phyloP scores from a whole-genome alignment of 2,113 vertebrate genomes.

The Sporophila hypoxantha region DNA sequence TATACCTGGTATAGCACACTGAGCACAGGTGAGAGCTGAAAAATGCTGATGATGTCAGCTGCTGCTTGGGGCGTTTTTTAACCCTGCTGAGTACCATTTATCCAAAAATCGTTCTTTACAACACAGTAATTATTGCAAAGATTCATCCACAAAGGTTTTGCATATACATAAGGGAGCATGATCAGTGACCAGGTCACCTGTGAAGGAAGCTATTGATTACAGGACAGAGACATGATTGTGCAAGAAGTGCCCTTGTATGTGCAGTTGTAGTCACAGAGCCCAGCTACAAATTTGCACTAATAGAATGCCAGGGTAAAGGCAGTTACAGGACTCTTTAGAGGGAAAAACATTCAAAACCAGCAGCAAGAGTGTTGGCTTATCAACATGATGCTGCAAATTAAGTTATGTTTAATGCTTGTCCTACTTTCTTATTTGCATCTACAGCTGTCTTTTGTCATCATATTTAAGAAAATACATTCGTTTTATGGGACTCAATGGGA shows the following conservation, averaged over 20 bases:
- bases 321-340: not conserved
- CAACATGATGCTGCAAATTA: not conserved
- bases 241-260: not conserved
- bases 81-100: not conserved
- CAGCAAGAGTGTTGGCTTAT: not conserved
- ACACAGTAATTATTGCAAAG: not conserved
- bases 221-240: not conserved
- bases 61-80: not conserved
- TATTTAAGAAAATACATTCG: not conserved
- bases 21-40: not conserved
- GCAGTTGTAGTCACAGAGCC: not conserved
- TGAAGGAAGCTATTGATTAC: not conserved
- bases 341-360: not conserved
- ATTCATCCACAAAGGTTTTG: not conserved
- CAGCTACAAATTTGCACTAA: not conserved
- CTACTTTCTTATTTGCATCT: not conserved
- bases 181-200: not conserved
- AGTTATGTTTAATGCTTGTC: not conserved
- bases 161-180: not conserved
- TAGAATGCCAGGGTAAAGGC: not conserved
- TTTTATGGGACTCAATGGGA: not conserved
- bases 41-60: not conserved
- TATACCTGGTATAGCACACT: not conserved
- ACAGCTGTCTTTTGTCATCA: not conserved
- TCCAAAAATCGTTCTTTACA: not conserved